These are phyloP conservation scores for Cyanoliseus patagonus DNA, from an alignment of 2,113 vertebrate genomes.

Conservation along the genomic window DNA sequence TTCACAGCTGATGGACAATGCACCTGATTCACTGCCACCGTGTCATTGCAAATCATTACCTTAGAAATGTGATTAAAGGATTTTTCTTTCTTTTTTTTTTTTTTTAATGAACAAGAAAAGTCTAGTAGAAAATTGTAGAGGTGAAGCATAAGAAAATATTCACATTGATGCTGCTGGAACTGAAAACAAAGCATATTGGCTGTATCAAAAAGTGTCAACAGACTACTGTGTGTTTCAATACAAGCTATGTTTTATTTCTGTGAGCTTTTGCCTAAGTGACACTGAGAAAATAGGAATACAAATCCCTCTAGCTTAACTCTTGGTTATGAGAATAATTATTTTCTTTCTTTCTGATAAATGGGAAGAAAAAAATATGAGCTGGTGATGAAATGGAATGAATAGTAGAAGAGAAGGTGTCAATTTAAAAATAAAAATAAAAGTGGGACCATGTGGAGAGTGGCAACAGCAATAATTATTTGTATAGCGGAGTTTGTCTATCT, in stretches of 20 bases:
- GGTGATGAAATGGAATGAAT: constrained; percentile 38
- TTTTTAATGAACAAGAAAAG: background rate
- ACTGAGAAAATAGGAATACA: background rate
- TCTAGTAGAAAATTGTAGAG: background rate
- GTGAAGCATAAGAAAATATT: background rate
- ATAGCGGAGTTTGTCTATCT: constrained; percentile 32
- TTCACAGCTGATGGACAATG: constrained; percentile 16
- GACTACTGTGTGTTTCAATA: background rate
- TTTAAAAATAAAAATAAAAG: constrained; percentile 68
- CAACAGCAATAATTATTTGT: constrained; percentile 55
- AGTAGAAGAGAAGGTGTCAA: constrained; percentile 56
- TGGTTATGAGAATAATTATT: background rate
- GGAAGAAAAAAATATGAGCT: background rate
- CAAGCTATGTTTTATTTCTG: background rate
- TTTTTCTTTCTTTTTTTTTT: background rate
- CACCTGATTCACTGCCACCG: background rate
- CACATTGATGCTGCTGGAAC: background rate
- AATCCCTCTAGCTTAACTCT: constrained; percentile 1
- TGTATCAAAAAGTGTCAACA: background rate
- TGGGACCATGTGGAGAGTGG: constrained; percentile 31
- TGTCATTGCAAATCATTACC: background rate
- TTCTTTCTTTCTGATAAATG: constrained; percentile 7
- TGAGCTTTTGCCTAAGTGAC: constrained; percentile 13
- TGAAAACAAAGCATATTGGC: background rate
- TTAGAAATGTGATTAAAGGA: background rate